Base-by-base conservation (phyloP, 1,140 invertebrate genomes). In the Propsilocerus akamusi region DNA sequence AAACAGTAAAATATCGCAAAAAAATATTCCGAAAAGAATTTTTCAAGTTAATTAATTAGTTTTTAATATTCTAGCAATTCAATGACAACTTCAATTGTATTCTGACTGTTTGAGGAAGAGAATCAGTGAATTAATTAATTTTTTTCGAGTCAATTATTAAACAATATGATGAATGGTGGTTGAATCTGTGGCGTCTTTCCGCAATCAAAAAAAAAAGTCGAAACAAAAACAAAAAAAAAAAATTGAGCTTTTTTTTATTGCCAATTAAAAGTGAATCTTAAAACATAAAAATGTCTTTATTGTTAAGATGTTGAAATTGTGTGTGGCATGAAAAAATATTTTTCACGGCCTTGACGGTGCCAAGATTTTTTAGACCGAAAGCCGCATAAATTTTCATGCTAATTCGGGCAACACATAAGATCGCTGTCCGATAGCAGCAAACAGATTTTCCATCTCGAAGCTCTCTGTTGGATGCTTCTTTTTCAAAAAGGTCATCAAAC, bases 221-320 rank as follows among this genome's bases (percentile, higher is more conserved):
- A n/a, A n/a, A n/a, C n/a, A n/a, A n/a, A n/a, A n/a, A n/a, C n/a
- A n/a, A n/a, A 17, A 17, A 20, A 41, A 41, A 41, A 17, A 14
- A 17, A 4, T 20, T 37, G 14, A 10, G n/a, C 7, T 11, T 6
- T 37, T n/a, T n/a, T n/a, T 37, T 37, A 37, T 8, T 7, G 17
- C 34, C 34, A 41, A 41, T 41, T 41, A 41, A 41, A 41, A 17
- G 14, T 41, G 34, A 41, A 41, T 41, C 22, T 41, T 41, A 7
- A 41, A 41, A 20, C 22, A 41, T 14, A 41, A 41, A 41, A 41
- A 41, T 41, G 34, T 41, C 34, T 41, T 41, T 41, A 41, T 41
- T 41, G 34, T 41, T 6, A 41, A 41, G n/a, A 20, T 41, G 34
- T 20, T 41, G 34, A 41, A 41, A 41, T 41, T 30, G 28, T 30